These are phyloP conservation scores for Herpailurus yagouaroundi DNA, from an alignment of 2,113 vertebrate genomes.

Conservation along the genomic window DNA sequence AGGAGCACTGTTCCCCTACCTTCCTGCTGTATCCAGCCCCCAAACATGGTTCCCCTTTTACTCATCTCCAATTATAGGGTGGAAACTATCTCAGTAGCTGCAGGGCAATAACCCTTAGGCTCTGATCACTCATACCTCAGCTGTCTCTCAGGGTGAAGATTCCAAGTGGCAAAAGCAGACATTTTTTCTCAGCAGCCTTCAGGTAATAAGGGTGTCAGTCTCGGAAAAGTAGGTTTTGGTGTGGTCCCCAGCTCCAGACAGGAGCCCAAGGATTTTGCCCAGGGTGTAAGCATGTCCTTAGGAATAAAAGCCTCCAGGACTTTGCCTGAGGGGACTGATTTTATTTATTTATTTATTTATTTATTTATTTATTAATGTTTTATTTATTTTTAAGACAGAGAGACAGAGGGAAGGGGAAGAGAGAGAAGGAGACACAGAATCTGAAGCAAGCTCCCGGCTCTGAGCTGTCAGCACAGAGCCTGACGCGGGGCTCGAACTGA, in stretches of 20 bases:
- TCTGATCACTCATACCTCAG: fast-evolving
- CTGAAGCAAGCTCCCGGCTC: too few species aligned
- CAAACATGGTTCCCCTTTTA: too few species aligned
- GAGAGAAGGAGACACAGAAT: too few species aligned
- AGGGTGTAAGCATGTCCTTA: neutral
- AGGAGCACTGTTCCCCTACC: fast-evolving
- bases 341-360: neutral
- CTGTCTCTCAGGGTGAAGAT: neutral
- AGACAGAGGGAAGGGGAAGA: too few species aligned
- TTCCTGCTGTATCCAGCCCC: neutral
- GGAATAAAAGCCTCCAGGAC: neutral
- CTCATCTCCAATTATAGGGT: neutral
- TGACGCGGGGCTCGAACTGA: too few species aligned
- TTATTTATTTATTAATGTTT: too few species aligned
- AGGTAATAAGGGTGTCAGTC: neutral
- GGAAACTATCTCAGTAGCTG: neutral
- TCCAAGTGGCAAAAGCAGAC: neutral
- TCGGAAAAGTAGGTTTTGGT: neutral
- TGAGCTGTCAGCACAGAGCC: too few species aligned
- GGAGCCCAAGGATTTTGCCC: neutral
- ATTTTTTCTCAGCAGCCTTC: fast-evolving
- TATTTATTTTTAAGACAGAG: too few species aligned
- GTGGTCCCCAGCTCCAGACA: neutral
- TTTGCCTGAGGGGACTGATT: neutral
- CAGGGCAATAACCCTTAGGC: neutral